A percentile compares a stretch with the other conserved stretches of the same genome.
These are phyloP conservation scores for Brenthis hecate DNA, from an alignment of 2,888 invertebrate genomes.

Conservation along the genomic window DNA sequence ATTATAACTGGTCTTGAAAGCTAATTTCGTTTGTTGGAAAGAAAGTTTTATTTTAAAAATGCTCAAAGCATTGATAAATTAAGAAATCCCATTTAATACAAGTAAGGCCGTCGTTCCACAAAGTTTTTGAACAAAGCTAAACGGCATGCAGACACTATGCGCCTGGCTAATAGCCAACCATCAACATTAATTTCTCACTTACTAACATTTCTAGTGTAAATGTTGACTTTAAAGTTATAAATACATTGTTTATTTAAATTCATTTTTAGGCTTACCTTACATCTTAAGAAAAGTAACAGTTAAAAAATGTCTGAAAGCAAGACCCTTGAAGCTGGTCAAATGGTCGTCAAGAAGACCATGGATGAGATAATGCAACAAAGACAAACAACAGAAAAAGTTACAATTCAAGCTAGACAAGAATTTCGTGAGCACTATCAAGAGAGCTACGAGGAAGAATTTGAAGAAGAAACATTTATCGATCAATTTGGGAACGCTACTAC, in stretches of 20 bases:
- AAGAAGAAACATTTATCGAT: slow-evolving; percentile 76
- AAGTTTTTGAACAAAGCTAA: slow-evolving; percentile 54
- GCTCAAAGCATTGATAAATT: not conserved
- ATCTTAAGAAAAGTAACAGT: slow-evolving; percentile 30
- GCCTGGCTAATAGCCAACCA: slow-evolving; percentile 63
- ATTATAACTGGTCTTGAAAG: slow-evolving; percentile 1
- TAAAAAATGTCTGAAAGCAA: slow-evolving; percentile 67
- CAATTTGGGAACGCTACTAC: slow-evolving; percentile 73
- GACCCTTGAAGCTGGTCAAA: slow-evolving; percentile 71
- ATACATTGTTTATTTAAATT: not conserved
- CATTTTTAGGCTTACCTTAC: slow-evolving; percentile 12
- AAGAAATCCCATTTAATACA: slow-evolving; percentile 18
- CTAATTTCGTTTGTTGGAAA: not conserved
- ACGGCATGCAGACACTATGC: slow-evolving; percentile 63
- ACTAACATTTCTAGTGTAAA: slow-evolving; percentile 56
- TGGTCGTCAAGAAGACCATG: slow-evolving; percentile 76
- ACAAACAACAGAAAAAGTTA: slow-evolving; percentile 68
- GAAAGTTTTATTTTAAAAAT: not conserved
- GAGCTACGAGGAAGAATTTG: slow-evolving; percentile 77
- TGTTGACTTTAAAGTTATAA: slow-evolving; percentile 45
- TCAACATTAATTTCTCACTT: slow-evolving; percentile 69
- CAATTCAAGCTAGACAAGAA: slow-evolving; percentile 77
- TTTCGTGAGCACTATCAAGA: slow-evolving; percentile 74
- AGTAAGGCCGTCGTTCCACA: slow-evolving; percentile 42
- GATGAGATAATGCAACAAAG: slow-evolving; percentile 70